Evolutionary conservation across 2,797 vertebrate species (phyloP), one percentile per base, ranked within the genome.

Genomic region (Peromyscus aztecus): DNA sequence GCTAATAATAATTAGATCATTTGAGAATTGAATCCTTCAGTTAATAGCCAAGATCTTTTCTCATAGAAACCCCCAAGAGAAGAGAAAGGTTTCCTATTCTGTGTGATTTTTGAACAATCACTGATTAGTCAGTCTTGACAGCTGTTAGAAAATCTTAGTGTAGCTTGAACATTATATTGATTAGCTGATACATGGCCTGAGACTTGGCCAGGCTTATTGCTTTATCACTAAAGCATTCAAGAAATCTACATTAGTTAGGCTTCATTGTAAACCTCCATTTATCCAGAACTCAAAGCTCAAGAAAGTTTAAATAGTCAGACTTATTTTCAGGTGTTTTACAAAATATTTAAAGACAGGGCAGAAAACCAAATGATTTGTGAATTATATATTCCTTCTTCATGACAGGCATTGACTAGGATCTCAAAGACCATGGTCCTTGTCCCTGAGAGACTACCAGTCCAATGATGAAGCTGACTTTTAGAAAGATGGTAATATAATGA

Each of bases 1-100:
- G 89, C 82, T 94, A 97, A 97, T 98, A 98, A 98, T 98, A 98
- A 98, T 98, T 97, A 96, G 92, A 95, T 98, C 97, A 98, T 91
- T 91, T 94, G 97, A 98, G 97, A 98, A 97, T 94, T 96, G 75
- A n/a, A 96, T 97, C 87, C 94, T 82, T 11, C 76, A 96, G 92
- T 98, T 98, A 78, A 85, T 94, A 94, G 83, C 43, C 89, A 98
- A 96, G 95, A 93, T 89, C n/a, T 97, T 96, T 96, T 94, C 27
- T 52, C 76, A 95, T 49, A 96, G 82, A 82, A 95, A 98, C 97
- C 52, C 98, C 93, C 96, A 71, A 65, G 96, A 98, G 97, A 98
- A 91, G 77, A 95, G 40, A 97, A 98, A 94, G 95, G 73, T 97
- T 98, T 98, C 91, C 6, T 0, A 88, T 97, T 98, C 95, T 81